Evolutionary conservation across 2,888 invertebrate genomes (phyloP).

Genomic region (Nephrotoma guestfalica): DNA sequence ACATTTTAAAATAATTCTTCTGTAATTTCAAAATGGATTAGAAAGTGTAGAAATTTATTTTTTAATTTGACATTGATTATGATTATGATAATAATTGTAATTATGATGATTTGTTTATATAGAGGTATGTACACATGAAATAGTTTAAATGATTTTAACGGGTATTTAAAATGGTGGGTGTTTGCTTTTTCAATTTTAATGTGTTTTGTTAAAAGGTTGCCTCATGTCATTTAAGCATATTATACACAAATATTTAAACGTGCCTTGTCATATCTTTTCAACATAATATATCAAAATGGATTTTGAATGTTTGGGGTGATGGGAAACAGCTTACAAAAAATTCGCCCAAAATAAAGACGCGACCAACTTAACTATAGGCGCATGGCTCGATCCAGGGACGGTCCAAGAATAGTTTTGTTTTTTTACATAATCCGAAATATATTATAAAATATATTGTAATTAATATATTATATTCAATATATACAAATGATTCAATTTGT

Average conservation of each 20-base stretch:
- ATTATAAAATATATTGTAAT: no score
- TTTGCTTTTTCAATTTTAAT: not conserved
- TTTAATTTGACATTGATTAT: not conserved
- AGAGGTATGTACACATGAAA: not conserved
- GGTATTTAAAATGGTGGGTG: not conserved
- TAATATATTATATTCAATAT: no score
- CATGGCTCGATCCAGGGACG: no score
- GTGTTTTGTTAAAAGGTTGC: not conserved
- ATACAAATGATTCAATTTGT: no score
- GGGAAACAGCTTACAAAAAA: no score
- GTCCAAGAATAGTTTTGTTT: no score
- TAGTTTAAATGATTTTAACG: not conserved
- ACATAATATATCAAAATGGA: not conserved
- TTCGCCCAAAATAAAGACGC: no score
- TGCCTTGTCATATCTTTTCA: not conserved
- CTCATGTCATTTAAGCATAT: not conserved
- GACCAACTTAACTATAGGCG: no score
- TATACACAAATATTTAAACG: not conserved
- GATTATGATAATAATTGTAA: not conserved
- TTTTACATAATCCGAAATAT: no score
- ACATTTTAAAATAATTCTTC: not conserved
- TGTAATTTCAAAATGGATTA: not conserved
- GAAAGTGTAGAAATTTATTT: not conserved
- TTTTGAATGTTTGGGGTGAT: not conserved
- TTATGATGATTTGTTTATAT: not conserved